phyloP scores from a whole-genome alignment of 2,888 invertebrate species.

The Tetranychus truncatus region DNA sequence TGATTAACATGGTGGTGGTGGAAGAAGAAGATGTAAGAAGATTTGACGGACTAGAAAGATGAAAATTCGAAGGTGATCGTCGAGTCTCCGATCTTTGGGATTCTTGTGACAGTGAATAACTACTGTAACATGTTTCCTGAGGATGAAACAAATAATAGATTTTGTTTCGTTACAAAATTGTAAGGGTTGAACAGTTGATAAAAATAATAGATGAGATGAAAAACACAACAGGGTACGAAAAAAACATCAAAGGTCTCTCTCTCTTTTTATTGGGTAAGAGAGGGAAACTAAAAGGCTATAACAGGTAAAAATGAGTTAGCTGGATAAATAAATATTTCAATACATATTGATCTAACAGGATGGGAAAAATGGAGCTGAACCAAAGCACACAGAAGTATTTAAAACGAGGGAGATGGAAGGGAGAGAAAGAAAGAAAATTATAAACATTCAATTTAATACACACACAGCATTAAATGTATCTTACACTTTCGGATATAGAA shows the following conservation, averaged over 20 bases:
- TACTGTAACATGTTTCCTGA: neutral
- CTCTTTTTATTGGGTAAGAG: neutral
- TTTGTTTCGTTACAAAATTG: too few species aligned
- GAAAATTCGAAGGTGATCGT: constrained; percentile 5
- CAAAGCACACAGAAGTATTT: neutral
- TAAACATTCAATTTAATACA: neutral
- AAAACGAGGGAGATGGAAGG: neutral
- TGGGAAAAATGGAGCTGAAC: neutral
- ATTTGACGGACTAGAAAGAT: neutral
- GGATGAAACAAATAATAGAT: neutral
- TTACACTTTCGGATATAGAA: constrained; percentile 1
- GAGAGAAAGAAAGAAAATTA: neutral
- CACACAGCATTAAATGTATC: neutral
- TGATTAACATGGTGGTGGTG: neutral
- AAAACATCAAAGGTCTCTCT: neutral
- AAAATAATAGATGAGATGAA: neutral
- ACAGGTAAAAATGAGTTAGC: neutral
- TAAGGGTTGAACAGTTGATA: neutral
- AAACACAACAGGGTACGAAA: neutral
- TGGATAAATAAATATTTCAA: neutral
- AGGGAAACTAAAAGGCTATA: neutral
- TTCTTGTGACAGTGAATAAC: constrained; percentile 7
- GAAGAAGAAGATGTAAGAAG: neutral
- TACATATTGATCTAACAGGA: neutral
- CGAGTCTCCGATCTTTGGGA: neutral